These are phyloP conservation scores for Taeniopygia guttata DNA, from an alignment of 2,797 vertebrate genomes.

Conservation along the genomic window DNA sequence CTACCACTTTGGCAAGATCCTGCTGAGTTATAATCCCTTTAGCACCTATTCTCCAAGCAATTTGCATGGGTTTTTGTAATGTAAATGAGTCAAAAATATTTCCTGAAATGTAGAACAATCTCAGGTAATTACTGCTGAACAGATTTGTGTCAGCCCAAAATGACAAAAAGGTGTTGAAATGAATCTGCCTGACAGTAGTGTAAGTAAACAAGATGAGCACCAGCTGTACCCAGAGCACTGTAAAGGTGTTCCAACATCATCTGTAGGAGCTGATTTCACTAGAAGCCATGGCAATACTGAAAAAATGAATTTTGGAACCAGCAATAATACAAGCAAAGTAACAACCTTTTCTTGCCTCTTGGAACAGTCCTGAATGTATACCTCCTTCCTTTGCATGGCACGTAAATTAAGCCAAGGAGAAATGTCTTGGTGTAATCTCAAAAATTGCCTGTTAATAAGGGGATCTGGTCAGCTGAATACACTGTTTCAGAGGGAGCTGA, in stretches of 20 bases:
- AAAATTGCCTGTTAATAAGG: neutral
- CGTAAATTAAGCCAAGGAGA: neutral
- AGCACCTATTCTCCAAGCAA: neutral
- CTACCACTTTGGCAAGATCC: neutral
- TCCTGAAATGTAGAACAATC: neutral
- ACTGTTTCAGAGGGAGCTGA: neutral
- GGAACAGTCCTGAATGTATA: neutral
- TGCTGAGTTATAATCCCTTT: neutral
- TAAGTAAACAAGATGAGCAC: neutral
- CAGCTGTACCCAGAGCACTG: neutral
- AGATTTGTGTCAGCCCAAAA: neutral
- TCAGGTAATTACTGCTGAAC: neutral
- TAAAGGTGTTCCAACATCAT: neutral
- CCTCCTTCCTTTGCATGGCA: neutral
- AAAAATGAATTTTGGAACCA: neutral
- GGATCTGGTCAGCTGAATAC: neutral
- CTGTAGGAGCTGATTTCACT: neutral
- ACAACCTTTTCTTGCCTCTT: neutral
- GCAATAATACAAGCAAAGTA: neutral
- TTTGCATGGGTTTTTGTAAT: neutral
- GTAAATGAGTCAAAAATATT: neutral
- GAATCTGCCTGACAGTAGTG: neutral
- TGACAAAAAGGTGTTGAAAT: neutral
- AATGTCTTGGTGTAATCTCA: neutral
- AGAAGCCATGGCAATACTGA: neutral